A percentile compares a stretch with the other conserved stretches of the same genome.
These are phyloP conservation scores for Amniataba percoides DNA, from an alignment of 2,797 vertebrate species.

Conservation along the genomic window DNA sequence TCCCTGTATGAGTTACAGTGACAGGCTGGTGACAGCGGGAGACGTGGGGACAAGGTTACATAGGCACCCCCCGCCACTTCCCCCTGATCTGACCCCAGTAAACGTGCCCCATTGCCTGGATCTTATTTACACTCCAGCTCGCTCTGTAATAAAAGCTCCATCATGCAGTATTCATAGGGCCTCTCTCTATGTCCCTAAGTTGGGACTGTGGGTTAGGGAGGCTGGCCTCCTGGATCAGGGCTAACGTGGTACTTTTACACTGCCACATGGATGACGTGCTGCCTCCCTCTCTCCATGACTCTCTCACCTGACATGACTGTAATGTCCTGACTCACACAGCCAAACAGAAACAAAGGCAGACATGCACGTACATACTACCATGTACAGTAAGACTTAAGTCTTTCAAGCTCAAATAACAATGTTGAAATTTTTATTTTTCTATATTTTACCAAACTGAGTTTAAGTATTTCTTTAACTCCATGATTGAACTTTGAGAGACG, in stretches of 20 bases:
- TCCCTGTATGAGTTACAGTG: constrained; percentile 83
- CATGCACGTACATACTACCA: neutral
- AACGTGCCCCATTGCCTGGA: constrained; percentile 81
- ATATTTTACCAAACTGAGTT: neutral
- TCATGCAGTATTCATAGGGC: constrained; percentile 86
- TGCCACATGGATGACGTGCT: constrained; percentile 57
- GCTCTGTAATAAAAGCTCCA: constrained; percentile 82
- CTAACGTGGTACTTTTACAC: constrained; percentile 66
- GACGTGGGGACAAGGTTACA: constrained; percentile 83
- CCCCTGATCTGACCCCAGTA: constrained; percentile 87
- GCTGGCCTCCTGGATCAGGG: constrained; percentile 71
- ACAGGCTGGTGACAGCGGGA: constrained; percentile 80
- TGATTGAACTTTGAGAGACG: neutral
- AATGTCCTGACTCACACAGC: constrained; percentile 35
- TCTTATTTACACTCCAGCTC: constrained; percentile 85
- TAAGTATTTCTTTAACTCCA: neutral
- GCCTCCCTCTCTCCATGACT: constrained; percentile 41
- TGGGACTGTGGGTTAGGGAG: constrained; percentile 77
- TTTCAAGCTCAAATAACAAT: neutral
- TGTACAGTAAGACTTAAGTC: neutral
- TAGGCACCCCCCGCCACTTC: constrained; percentile 74
- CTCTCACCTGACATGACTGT: constrained; percentile 61
- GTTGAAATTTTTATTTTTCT: neutral
- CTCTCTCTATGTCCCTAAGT: constrained; percentile 78
- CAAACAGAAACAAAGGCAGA: constrained; percentile 20